Evolutionary conservation across 2,888 invertebrate species (phyloP), one percentile per base, ranked within the genome.

Genomic region (Ichneumoninae sp.): DNA sequence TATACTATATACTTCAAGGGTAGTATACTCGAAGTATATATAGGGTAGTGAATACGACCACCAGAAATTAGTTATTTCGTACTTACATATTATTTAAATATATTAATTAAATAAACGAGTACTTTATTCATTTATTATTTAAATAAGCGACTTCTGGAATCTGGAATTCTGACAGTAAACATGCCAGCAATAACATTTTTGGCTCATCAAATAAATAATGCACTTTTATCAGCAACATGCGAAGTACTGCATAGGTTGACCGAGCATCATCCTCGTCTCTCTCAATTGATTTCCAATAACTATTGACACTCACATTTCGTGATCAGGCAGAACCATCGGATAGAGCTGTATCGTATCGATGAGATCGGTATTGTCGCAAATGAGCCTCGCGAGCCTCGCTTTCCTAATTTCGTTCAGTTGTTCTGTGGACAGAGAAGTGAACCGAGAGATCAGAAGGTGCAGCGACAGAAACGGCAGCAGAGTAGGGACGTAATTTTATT

Each of bases 331-430:
- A 44, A 98, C 98, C 97, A 98, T 98, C 0, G 98, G 98, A 94
- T 98, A 98, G 16, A 98, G 95, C 93, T 98, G 98, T 86, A 98
- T 96, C 10, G 98, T 98, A 91, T 98, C 98, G 88, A 98, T 98
- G 87, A 98, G 95, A 93, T 98, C 98, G 0, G 98, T 98, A 92
- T 98, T 98, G 93, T 98, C 98, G 92, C 98, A 98, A 88, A 98
- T 97, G 73, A 98, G 94, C 85, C 98, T 96, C 0, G 98, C 96
- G 7, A 98, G 94, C 89, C 97, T 96, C 0, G 96, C 94, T 94
- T 98, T 98, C 68, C 97, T 95, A 83, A 98, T 95, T 94, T 98
- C 98, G 87, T 95, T 95, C 54, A 98, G 94, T 94, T 98, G 98
- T 90, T 97, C 98, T 87, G 96, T 1, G 82, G 83, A 65, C 57